phyloP scores from a whole-genome alignment of 2,888 invertebrate genomes.

The Biston betularia region DNA sequence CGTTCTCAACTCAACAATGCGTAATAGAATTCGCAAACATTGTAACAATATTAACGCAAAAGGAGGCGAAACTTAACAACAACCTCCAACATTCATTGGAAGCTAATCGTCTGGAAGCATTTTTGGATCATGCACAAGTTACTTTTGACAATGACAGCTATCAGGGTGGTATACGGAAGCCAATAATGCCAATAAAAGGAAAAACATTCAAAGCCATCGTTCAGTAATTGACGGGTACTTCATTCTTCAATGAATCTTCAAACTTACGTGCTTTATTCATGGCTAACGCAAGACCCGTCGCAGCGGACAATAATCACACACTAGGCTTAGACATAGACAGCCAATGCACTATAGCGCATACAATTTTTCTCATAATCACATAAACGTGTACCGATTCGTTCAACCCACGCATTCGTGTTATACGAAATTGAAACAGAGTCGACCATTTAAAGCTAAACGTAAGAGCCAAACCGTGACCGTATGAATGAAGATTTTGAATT shows the following conservation, averaged over 20 bases:
- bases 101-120: slow-evolving; percentile 82
- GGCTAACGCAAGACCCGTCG: slow-evolving; percentile 64
- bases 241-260: slow-evolving; percentile 43
- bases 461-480: slow-evolving; percentile 81
- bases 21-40: slow-evolving; percentile 85
- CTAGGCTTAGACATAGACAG: slow-evolving; percentile 73
- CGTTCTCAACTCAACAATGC: slow-evolving; percentile 73
- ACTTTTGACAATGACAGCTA: slow-evolving; percentile 63
- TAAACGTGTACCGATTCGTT: slow-evolving; percentile 83
- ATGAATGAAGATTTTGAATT: slow-evolving; percentile 84
- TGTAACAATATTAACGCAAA: slow-evolving; percentile 84
- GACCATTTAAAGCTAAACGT: slow-evolving; percentile 84
- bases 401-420: slow-evolving; percentile 82
- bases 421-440: slow-evolving; percentile 85
- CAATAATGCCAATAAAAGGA: slow-evolving; percentile 34
- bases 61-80: slow-evolving; percentile 84
- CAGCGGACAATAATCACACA: slow-evolving; percentile 73
- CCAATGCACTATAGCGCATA: slow-evolving; percentile 71
- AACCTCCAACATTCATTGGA: slow-evolving; percentile 82
- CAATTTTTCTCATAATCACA: slow-evolving; percentile 83
- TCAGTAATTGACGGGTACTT: slow-evolving; percentile 31
- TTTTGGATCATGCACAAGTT: slow-evolving; percentile 79
- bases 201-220: slow-evolving; percentile 47
- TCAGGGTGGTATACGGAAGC: slow-evolving; percentile 71
- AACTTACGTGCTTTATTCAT: slow-evolving; percentile 83